Evolutionary conservation across 1,140 invertebrate species (phyloP).

Genomic region (Lasioglossum baleicum): DNA sequence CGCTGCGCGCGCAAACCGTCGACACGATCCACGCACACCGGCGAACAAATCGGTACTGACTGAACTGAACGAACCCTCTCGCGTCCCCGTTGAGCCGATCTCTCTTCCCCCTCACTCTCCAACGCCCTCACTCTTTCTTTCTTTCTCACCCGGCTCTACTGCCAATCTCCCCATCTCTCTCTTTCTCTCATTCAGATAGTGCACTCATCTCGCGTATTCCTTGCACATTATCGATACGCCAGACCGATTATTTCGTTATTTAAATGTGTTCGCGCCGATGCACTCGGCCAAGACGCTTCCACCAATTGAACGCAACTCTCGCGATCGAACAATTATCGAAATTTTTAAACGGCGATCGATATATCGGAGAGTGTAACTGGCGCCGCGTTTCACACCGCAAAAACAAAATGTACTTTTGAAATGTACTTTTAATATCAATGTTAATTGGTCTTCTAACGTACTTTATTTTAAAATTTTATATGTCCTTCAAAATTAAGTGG

Average conservation of each 20-base stretch:
- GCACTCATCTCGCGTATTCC: constrained; percentile 14
- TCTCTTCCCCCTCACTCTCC: background rate
- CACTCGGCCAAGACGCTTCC: background rate
- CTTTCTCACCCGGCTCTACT: background rate
- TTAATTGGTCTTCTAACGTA: no score
- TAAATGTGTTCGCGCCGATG: background rate
- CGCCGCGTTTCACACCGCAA: background rate
- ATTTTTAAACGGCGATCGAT: background rate
- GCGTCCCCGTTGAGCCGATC: constrained; percentile 39
- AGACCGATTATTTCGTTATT: background rate
- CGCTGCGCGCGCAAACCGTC: constrained; percentile 37
- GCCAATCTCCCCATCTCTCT: background rate
- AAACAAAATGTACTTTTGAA: background rate
- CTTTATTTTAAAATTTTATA: no score
- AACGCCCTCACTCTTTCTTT: constrained; percentile 13
- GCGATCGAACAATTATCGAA: constrained; percentile 12
- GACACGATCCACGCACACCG: constrained; percentile 62
- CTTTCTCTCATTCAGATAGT: constrained; percentile 52
- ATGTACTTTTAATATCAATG: no score
- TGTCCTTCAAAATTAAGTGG: no score
- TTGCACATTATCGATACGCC: background rate
- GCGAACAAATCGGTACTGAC: constrained; percentile 74
- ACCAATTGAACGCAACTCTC: background rate
- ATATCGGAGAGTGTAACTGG: background rate
- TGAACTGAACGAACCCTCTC: constrained; percentile 54